Evolutionary conservation across 2,113 vertebrate species (phyloP), one percentile per base, ranked within the genome.

Genomic region (Caracal caracal): DNA sequence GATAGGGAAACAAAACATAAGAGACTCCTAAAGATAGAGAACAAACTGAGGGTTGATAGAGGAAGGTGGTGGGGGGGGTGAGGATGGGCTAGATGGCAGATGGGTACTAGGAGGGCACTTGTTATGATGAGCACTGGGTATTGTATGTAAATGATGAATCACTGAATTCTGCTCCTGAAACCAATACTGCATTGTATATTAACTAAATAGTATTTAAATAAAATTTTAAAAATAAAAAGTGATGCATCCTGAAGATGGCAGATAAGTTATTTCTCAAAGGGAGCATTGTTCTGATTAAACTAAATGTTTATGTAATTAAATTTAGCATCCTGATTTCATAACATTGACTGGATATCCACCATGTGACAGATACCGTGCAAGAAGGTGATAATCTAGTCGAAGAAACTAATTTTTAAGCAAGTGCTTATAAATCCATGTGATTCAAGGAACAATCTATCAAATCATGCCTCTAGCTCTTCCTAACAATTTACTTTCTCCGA

Each of bases 231-330:
- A 59, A 59, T 59, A 22, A 96, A 63, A 63, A 84, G 24, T 79
- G 65, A 79, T 49, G 3, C 82, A 68, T 83, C 37, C 37, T 73
- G 5, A 43, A 79, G 81, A 53, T 85, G 30, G 66, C 10, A 89
- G 43, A 84, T 66, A 93, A 97, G 66, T 86, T 90, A 33, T 65
- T 71, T 79, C 88, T 73, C 61, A 96, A 71, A 79, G 33, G 24
- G 40, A 93, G 2, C 26, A 87, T 10, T 83, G 7, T 35, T 73
- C 61, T 83, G 15, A 92, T 86, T 53, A 71, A 87, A 96, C 7
- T 78, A 73, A 87, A 30, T 56, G 26, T 51, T 70, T 61, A 78
- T 30, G 51, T 63, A 94, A 92, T 73, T 20, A 59, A 93, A 85
- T 73, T 80, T 73, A 89, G 19, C 53, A 94, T 68, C 22, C 30